A percentile compares a stretch with the other conserved stretches of the same genome.
These are phyloP conservation scores for Montipora foliosa DNA, from an alignment of 64 coral and sea anemone genomes.

Conservation along the genomic window DNA sequence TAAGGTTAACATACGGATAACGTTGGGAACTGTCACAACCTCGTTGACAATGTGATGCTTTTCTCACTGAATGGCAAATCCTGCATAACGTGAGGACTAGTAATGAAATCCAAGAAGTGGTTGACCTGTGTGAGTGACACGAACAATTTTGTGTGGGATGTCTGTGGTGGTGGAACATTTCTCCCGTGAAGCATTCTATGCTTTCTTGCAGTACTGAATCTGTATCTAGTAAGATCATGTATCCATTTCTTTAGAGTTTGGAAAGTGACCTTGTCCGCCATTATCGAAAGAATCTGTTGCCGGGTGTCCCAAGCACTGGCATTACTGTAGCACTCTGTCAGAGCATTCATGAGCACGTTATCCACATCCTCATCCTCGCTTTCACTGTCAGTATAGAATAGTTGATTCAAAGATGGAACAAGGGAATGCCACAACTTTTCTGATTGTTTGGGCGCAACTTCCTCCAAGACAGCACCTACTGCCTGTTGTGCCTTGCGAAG, in stretches of 20 bases:
- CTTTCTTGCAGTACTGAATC: conserved; percentile 47
- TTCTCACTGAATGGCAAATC: conserved; percentile 41
- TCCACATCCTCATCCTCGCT: conserved; percentile 46
- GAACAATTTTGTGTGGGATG: conserved; percentile 35
- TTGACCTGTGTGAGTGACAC: conserved; percentile 29
- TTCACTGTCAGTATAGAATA: conserved; percentile 1
- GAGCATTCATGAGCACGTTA: conserved; percentile 55
- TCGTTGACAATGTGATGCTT: conserved; percentile 20
- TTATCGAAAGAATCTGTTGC: conserved; percentile 70
- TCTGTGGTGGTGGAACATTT: conserved; percentile 17
- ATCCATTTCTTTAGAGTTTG: conserved; percentile 22
- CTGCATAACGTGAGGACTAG: conserved; percentile 54
- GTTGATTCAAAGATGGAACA: conserved; percentile 36
- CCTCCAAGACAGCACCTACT: conserved; percentile 73
- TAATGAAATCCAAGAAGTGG: conserved; percentile 60
- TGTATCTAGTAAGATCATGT: conserved; percentile 3
- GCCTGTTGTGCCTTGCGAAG: conserved; percentile 79
- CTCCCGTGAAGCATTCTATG: conserved; percentile 24
- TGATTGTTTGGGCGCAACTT: conserved; percentile 69
- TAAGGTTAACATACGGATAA: conserved; percentile 37
- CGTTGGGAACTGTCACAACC: conserved; percentile 37
- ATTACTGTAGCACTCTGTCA: conserved; percentile 73
- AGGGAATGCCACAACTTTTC: conserved; percentile 55
- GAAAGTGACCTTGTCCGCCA: conserved; percentile 56
- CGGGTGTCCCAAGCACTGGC: conserved; percentile 45